These are phyloP conservation scores for Pseudachorutes palmiensis DNA, from an alignment of 1,140 invertebrate genomes.

Conservation along the genomic window DNA sequence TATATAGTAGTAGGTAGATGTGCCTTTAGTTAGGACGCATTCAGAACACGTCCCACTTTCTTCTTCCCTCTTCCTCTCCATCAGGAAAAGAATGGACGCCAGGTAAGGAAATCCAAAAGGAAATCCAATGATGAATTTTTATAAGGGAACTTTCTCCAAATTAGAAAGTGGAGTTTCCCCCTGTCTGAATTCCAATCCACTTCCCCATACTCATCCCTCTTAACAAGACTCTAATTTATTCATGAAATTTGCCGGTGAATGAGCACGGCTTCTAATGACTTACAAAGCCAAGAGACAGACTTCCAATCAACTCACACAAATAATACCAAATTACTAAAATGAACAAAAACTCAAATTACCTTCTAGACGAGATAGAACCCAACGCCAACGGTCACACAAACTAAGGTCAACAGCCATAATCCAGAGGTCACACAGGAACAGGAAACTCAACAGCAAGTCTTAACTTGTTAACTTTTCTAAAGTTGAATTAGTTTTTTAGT, in stretches of 20 bases:
- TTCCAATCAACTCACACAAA: not conserved
- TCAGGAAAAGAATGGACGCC: not conserved
- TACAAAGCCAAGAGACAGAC: not conserved
- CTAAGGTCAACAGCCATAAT: no score
- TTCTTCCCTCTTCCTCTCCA: slow-evolving; percentile 9
- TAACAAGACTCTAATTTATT: slow-evolving; percentile 30
- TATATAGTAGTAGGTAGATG: not conserved
- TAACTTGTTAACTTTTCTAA: no score
- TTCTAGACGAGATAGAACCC: no score
- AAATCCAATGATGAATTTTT: slow-evolving; percentile 10
- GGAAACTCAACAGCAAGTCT: no score
- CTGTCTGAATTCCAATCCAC: slow-evolving; percentile 11
- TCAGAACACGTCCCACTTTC: slow-evolving; percentile 27
- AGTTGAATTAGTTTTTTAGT: no score
- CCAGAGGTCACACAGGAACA: no score
- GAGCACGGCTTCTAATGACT: slow-evolving; percentile 22
- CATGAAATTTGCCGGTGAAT: slow-evolving; percentile 33
- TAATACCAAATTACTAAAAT: no score
- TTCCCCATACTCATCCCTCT: slow-evolving; percentile 5
- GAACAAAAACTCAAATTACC: not conserved
- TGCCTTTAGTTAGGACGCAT: not conserved
- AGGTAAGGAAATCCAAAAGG: not conserved
- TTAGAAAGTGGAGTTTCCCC: slow-evolving; percentile 20
- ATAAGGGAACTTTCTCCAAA: slow-evolving; percentile 18
- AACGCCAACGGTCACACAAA: no score